A percentile compares a stretch with the other conserved stretches of the same genome.
Evolutionary conservation across 1,140 invertebrate species (phyloP).

Genomic region (Holotrichia oblita): DNA sequence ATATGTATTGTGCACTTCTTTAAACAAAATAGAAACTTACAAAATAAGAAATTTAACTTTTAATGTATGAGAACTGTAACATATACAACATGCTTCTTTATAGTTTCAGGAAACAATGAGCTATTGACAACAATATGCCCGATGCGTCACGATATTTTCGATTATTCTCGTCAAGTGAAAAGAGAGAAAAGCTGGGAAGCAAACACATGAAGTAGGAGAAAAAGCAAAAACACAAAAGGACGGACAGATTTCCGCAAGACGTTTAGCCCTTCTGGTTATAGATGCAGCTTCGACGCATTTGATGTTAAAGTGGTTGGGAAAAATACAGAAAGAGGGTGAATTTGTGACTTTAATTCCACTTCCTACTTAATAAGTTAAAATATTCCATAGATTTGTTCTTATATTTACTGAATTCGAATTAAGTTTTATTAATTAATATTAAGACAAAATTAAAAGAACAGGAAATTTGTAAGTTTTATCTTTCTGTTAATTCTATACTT

Average conservation of each 20-base stretch:
- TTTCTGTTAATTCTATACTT: no score
- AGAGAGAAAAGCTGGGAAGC: constrained; percentile 13
- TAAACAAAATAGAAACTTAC: no score
- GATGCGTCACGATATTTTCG: neutral
- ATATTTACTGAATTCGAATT: no score
- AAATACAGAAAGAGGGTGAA: constrained; percentile 15
- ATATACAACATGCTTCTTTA: no score
- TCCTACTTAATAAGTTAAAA: neutral
- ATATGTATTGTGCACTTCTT: no score
- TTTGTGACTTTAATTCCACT: constrained; percentile 20
- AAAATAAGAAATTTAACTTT: no score
- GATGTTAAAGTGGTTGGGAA: neutral
- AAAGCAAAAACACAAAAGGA: constrained; percentile 12
- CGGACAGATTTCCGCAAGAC: constrained; percentile 22
- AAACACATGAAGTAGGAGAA: constrained; percentile 12
- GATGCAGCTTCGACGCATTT: constrained; percentile 26
- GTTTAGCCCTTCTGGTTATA: constrained; percentile 23
- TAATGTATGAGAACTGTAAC: no score
- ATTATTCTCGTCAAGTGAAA: constrained; percentile 1
- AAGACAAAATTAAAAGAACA: no score
- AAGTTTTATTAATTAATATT: no score
- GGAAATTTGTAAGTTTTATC: no score
- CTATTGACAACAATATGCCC: neutral
- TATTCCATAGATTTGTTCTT: no score
- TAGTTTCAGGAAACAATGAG: neutral